Evolutionary conservation across 2,113 vertebrate genomes (phyloP).

Genomic region (Cyanoliseus patagonus): DNA sequence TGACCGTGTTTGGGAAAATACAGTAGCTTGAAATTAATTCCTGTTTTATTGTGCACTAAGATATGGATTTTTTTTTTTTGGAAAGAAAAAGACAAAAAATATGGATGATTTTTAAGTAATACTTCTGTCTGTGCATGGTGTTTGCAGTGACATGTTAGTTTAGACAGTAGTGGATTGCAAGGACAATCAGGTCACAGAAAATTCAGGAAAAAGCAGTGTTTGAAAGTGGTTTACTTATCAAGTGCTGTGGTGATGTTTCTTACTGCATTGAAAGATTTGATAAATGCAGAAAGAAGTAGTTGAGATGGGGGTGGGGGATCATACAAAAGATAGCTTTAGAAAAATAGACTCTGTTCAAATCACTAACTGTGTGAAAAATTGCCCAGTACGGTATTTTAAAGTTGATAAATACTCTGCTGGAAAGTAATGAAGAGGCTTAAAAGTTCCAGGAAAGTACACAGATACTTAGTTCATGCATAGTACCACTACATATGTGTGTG

Average conservation of each 20-base stretch:
- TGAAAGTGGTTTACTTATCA: neutral
- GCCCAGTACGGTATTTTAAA: neutral
- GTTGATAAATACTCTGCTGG: neutral
- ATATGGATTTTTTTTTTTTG: neutral
- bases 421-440: neutral
- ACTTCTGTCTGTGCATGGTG: neutral
- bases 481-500: neutral
- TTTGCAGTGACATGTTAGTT: neutral
- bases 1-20: neutral
- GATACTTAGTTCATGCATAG: rapidly evolving
- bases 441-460: neutral
- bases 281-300: neutral
- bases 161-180: neutral
- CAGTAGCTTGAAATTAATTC: neutral
- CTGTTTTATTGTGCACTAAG: neutral
- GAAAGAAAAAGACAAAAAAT: neutral
- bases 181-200: neutral
- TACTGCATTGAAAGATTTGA: neutral
- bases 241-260: neutral
- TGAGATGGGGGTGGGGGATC: neutral
- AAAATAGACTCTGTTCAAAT: neutral
- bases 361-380: neutral
- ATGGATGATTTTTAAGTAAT: neutral
- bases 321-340: neutral
- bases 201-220: neutral